Base-by-base conservation (phyloP, 2,113 vertebrate genomes). In the Thalassarche chlororhynchos region DNA sequence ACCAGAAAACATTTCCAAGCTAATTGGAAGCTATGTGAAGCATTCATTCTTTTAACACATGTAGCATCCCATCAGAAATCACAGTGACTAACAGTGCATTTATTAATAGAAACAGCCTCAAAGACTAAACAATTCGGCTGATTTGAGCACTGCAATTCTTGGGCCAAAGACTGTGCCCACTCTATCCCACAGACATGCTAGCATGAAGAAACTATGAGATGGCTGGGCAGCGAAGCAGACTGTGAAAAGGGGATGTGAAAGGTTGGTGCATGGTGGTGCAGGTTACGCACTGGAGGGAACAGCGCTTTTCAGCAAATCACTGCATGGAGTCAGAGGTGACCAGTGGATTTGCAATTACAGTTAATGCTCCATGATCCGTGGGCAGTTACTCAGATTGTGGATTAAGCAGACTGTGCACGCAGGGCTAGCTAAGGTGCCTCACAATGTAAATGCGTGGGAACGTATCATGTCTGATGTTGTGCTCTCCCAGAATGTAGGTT, bases 1-100 rank as follows among this genome's bases (percentile, higher is more conserved):
- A 91, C 58, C 94, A 96, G 96, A 90, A 93, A 93, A 93, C 46
- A 46, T 79, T 96, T 97, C 81, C 62, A 79, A 66, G 68, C 87
- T 95, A 96, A 97, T 58, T 96, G 96, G 96, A 77, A 87, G 54
- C 36, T 86, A 38, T 4, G 0, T 25, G 89, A 84, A 94, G 54
- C 40, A 26, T 75, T 93, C 70, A 42, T 46, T 93, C 89, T 89
- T 81, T n/a, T 58, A 90, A 82, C 38, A 46, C 65, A 42, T 54
- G 31, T 19, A 93, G 44, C 77, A 82, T 55, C 78, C 93, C 81
- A 76, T 40, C 87, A 72, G 62, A 77, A 96, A 80, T 62, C 70
- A 32, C 70, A 69, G 69, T 40, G 54, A 14, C 72, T 40, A 57
- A 61, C 47, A 40, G 72, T 23, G 70, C 66, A 58, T 40, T 87